Conservation (phyloP, 2,888 invertebrate species). For the Temnothorax ravouxi region DNA sequence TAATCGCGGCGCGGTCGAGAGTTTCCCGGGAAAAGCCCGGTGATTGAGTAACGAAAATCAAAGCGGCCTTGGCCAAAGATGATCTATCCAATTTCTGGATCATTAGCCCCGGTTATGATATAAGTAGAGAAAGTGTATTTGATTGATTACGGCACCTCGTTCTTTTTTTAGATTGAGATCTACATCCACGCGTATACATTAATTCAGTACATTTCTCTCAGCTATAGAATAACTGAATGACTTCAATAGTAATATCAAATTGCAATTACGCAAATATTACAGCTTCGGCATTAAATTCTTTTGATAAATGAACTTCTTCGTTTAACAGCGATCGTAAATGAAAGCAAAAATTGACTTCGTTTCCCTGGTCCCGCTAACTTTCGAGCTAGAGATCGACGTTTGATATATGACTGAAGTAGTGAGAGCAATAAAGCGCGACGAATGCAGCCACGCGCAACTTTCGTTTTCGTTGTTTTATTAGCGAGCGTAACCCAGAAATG, state of each 20-base stretch:
- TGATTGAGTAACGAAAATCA: slow-evolving; percentile 39
- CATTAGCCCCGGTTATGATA: slow-evolving; percentile 23
- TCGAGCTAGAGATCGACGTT: slow-evolving; percentile 1
- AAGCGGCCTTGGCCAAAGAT: slow-evolving; percentile 33
- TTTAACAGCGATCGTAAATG: not conserved
- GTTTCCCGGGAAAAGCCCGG: slow-evolving; percentile 24
- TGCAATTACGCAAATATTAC: not conserved
- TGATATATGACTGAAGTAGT: not conserved
- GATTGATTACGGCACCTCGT: not conserved
- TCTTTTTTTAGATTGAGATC: slow-evolving; percentile 9
- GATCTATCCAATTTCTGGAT: slow-evolving; percentile 28
- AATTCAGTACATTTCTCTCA: not conserved
- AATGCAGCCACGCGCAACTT: slow-evolving; percentile 18
- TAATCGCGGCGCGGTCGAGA: slow-evolving; percentile 19
- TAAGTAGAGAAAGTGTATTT: slow-evolving; percentile 21
- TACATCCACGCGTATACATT: too few species aligned
- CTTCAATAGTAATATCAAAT: not conserved
- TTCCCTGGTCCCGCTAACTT: not conserved
- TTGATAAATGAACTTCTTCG: not conserved
- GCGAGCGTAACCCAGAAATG: slow-evolving; percentile 28
- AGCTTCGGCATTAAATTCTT: not conserved
- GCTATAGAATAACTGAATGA: not conserved
- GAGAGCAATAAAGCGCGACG: slow-evolving; percentile 33
- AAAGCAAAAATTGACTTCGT: not conserved
- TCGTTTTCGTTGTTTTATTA: slow-evolving; percentile 49